A percentile compares a stretch with the other conserved stretches of the same genome.
Evolutionary conservation across 2,888 invertebrate species (phyloP).

Genomic region (Morpho helenor): DNA sequence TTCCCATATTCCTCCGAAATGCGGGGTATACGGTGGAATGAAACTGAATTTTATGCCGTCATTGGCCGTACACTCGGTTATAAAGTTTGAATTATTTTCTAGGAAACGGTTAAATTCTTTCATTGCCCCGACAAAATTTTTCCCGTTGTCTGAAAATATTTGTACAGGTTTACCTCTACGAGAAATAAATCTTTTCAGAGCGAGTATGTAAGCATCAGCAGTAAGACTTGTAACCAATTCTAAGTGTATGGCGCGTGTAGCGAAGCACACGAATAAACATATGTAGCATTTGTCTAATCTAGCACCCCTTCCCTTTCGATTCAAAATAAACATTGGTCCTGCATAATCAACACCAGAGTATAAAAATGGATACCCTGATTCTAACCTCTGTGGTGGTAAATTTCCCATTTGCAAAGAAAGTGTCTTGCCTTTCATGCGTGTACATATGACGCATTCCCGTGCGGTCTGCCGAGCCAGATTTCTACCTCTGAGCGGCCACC

Average conservation of each 20-base stretch:
- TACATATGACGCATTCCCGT: slow-evolving; percentile 19
- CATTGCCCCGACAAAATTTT: slow-evolving; percentile 23
- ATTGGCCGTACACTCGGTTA: slow-evolving; percentile 11
- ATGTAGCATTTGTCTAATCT: slow-evolving; percentile 27
- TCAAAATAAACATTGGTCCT: slow-evolving; percentile 28
- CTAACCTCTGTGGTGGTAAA: slow-evolving; percentile 25
- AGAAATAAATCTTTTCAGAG: slow-evolving; percentile 29
- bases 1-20: slow-evolving; percentile 4
- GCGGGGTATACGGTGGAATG: neutral
- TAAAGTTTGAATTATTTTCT: slow-evolving; percentile 1
- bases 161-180: slow-evolving; percentile 28
- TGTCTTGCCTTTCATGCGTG: slow-evolving; percentile 18
- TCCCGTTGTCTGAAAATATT: slow-evolving; percentile 31
- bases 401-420: slow-evolving; percentile 15
- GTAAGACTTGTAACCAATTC: slow-evolving; percentile 27
- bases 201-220: slow-evolving; percentile 24
- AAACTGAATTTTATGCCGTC: neutral
- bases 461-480: slow-evolving; percentile 19
- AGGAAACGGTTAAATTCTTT: slow-evolving; percentile 26
- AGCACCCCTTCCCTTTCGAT: slow-evolving; percentile 27
- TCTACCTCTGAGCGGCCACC: slow-evolving; percentile 25
- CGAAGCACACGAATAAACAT: slow-evolving; percentile 30
- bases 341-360: slow-evolving; percentile 30
- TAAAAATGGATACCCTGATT: slow-evolving; percentile 25
- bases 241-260: slow-evolving; percentile 28